These are phyloP conservation scores for Urophycis tenuis DNA, from an alignment of 2,797 vertebrate genomes.

Conservation along the genomic window DNA sequence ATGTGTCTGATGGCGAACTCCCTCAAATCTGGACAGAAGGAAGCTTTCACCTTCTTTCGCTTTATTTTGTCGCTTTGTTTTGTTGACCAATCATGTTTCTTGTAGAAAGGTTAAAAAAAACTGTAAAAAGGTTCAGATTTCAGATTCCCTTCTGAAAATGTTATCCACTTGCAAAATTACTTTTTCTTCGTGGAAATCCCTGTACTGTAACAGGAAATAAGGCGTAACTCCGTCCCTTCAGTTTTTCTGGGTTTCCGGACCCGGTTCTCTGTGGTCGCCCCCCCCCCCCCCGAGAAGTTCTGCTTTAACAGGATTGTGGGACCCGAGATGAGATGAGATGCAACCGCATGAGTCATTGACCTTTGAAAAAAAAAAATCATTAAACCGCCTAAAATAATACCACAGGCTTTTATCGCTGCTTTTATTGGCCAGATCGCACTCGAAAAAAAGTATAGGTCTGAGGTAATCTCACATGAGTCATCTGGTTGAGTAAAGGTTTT, in stretches of 20 bases:
- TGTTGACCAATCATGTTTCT: no score
- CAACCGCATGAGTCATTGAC: neutral
- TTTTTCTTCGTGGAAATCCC: neutral
- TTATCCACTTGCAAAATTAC: neutral
- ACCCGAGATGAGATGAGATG: neutral
- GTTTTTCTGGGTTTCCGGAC: neutral
- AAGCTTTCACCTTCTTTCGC: no score
- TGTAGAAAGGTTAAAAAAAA: no score
- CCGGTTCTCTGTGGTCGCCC: neutral
- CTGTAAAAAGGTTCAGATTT: neutral
- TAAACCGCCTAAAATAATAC: neutral
- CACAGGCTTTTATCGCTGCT: neutral
- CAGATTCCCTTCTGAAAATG: neutral
- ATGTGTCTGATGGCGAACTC: neutral
- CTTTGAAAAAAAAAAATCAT: neutral
- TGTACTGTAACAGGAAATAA: neutral
- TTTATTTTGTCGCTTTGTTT: no score
- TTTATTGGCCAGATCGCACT: neutral
- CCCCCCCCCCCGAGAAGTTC: neutral
- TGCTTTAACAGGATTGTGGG: neutral
- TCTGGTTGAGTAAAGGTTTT: neutral
- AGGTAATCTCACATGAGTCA: neutral
- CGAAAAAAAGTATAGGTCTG: neutral
- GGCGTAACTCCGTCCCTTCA: neutral
- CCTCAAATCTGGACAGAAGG: no score